Conservation (phyloP, 2,113 vertebrate genomes). For the Amphilophus citrinellus region DNA sequence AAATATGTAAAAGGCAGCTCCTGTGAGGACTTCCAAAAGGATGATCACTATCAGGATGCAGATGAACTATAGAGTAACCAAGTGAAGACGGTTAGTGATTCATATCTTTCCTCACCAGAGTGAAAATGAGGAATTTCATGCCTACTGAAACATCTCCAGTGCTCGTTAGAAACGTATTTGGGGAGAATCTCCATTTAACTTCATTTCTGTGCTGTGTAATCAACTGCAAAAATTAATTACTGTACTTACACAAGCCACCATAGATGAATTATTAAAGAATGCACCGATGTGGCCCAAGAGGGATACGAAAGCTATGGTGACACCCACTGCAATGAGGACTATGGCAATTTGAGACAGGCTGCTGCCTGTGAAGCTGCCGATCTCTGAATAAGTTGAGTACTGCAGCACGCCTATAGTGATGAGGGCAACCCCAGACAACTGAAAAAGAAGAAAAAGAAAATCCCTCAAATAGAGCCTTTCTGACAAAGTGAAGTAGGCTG, state of each 20-base stretch:
- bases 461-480: too few relatives aligned
- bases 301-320: constrained; percentile 9
- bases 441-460: constrained; percentile 11
- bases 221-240: neutral
- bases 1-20: constrained; percentile 34
- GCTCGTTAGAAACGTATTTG: neutral
- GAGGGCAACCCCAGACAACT: constrained; percentile 46
- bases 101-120: neutral
- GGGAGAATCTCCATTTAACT: neutral
- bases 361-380: constrained; percentile 6
- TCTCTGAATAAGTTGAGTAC: neutral
- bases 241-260: constrained; percentile 45
- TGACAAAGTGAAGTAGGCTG: too few relatives aligned
- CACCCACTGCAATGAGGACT: constrained; percentile 49
- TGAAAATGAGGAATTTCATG: too few relatives aligned
- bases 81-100: neutral
- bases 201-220: neutral
- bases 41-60: constrained; percentile 53
- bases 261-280: neutral
- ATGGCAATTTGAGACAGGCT: constrained; percentile 28
- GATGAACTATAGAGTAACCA: constrained; percentile 40
- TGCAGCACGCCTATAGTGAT: constrained; percentile 36
- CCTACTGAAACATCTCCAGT: neutral
- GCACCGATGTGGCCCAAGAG: constrained; percentile 42
- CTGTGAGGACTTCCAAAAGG: constrained; percentile 35